Evolutionary conservation across 2,888 invertebrate genomes (phyloP).

Genomic region (Chrysodeixis includens): DNA sequence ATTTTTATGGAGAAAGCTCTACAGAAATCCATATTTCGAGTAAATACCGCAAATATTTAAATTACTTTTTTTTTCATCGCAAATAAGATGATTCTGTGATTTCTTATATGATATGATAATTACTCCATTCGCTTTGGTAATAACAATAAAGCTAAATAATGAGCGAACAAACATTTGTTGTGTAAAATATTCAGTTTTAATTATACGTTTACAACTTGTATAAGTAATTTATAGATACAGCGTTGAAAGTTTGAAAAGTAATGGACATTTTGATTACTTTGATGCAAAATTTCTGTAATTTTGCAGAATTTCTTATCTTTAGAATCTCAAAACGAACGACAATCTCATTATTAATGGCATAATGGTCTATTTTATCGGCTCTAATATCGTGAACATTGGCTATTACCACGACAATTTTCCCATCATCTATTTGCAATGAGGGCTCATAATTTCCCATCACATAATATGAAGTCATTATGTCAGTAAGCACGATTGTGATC

Average conservation of each 20-base stretch:
- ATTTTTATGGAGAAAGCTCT: constrained; percentile 26
- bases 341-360: background rate
- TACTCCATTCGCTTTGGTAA: constrained; percentile 16
- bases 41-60: background rate
- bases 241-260: constrained; percentile 25
- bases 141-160: constrained; percentile 7
- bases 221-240: background rate
- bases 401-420: constrained; percentile 18
- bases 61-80: background rate
- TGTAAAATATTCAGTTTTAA: constrained; percentile 20
- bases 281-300: constrained; percentile 27
- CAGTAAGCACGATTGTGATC: constrained; percentile 57
- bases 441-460: constrained; percentile 35
- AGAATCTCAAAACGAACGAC: background rate
- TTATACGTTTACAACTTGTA: constrained; percentile 39
- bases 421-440: constrained; percentile 19
- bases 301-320: too few species aligned
- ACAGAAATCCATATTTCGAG: background rate
- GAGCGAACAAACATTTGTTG: constrained; percentile 13
- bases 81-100: too few species aligned
- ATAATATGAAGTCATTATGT: constrained; percentile 44
- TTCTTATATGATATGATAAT: constrained; percentile 13
- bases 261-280: constrained; percentile 22
- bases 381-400: background rate
- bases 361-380: background rate